Base-by-base conservation (phyloP, 92 coral and sea anemone species). In the Palythoa grandis region DNA sequence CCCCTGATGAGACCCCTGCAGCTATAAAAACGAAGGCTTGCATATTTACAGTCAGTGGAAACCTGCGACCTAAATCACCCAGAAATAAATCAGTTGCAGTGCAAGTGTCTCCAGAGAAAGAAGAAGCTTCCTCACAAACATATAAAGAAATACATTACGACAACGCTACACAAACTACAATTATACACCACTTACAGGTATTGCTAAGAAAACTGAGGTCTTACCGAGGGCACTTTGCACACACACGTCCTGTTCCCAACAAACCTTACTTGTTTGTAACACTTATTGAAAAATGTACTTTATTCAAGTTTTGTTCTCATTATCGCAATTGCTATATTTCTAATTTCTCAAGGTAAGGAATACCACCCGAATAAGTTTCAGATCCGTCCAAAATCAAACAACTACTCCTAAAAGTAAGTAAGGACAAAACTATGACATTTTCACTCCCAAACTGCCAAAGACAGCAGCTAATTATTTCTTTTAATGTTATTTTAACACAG, bases 321-420 rank as follows among this genome's bases (percentile, higher is more conserved):
- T 29, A 39, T 67, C 72, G 25, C 25, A 72, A 17, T 16, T 38
- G 17, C 52, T 5, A 38, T 72, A 72, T 72, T 72, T 72, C 39
- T 72, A 72, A 67, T 73, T 87, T 65, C 53, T 43, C 68, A 52
- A 79, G 90, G 78, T 72, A 65, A 65, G 69, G 60, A 82, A 87
- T 78, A 74, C 87, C n/a, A 38, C n/a, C 75, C 37, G 73, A 22
- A 76, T 53, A 61, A 77, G 82, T 61, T 80, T 61, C 57, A 74
- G 83, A 54, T 82, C 76, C 83, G 68, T 72, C 24, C 82, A 88
- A 58, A 82, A 37, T 57, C 83, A 88, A 88, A 88, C 76, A 82
- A 39, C 40, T 82, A 83, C 77, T 83, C 52, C 76, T 29, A 83
- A 76, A 70, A 75, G 88, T 83, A 83, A 83, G 91, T 65, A 48